phyloP scores from a whole-genome alignment of 2,113 vertebrate genomes.

The Nicator chloris region DNA sequence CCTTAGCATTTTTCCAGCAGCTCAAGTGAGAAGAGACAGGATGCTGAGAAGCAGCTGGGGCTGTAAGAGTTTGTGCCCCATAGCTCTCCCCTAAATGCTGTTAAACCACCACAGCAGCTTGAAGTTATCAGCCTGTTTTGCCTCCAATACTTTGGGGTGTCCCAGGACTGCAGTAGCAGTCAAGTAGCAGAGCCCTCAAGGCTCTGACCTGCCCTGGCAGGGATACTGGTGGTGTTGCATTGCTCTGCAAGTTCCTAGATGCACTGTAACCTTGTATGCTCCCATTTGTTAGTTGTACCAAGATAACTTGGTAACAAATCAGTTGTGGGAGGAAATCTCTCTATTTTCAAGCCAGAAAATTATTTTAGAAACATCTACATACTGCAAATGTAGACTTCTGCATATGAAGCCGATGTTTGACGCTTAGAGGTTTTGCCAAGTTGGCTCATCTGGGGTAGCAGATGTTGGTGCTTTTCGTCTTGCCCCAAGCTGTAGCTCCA shows the following conservation, averaged over 20 bases:
- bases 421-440: background rate
- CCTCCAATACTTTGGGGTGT: background rate
- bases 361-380: background rate
- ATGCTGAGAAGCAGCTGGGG: background rate
- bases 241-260: background rate
- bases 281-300: background rate
- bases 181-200: too few species aligned
- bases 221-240: background rate
- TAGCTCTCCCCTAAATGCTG: background rate
- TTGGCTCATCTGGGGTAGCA: slow-evolving; percentile 8
- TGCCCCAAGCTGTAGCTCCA: background rate
- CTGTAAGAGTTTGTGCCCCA: background rate
- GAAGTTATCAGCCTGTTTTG: background rate
- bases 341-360: background rate
- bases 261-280: background rate
- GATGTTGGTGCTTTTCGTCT: slow-evolving; percentile 29
- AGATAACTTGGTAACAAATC: background rate
- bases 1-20: background rate
- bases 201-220: background rate
- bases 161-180: background rate
- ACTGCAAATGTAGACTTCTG: background rate
- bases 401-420: background rate
- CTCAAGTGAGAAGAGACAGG: background rate
- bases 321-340: background rate
- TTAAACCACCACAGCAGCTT: background rate